Evolutionary conservation across 1,140 invertebrate species (phyloP).

Genomic region (Penaeus japonicus): DNA sequence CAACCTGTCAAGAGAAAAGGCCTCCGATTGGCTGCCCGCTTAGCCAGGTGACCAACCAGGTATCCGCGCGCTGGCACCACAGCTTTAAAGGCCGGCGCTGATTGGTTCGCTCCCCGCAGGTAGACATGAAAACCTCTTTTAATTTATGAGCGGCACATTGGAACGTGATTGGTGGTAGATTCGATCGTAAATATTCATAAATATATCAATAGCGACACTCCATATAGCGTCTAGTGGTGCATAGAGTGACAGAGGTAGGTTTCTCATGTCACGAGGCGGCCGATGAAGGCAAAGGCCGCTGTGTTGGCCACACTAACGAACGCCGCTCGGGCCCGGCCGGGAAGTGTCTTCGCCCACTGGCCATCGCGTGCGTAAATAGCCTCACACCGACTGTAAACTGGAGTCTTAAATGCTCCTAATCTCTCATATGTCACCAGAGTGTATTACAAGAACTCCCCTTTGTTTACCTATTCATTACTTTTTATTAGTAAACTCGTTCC

Average conservation of each 20-base stretch:
- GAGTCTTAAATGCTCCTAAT: no score
- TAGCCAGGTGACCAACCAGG: conserved; percentile 51
- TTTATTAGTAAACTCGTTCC: no score
- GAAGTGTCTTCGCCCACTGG: no score
- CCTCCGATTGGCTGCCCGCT: conserved; percentile 46
- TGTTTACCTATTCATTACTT: no score
- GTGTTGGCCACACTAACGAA: not conserved
- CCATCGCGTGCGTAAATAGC: no score
- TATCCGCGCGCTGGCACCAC: conserved; percentile 28
- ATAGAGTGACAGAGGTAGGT: conserved; percentile 45
- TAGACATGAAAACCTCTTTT: conserved; percentile 51
- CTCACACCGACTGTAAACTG: no score
- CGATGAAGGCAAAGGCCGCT: not conserved
- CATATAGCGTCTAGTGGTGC: conserved; percentile 39
- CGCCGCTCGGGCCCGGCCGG: not conserved
- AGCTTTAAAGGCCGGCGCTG: conserved; percentile 33
- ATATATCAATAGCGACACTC: conserved; percentile 53
- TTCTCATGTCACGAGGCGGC: conserved; percentile 32
- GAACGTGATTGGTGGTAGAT: conserved; percentile 53
- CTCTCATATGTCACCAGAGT: no score
- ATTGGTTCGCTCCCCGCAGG: conserved; percentile 46
- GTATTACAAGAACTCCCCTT: no score
- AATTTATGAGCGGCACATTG: conserved; percentile 48
- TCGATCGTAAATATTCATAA: conserved; percentile 56
- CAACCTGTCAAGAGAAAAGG: conserved; percentile 47